Evolutionary conservation across 53 echinoderm and acorn worm genomes (phyloP), one percentile per base, ranked within the genome.

Genomic region (Henricia sp.): DNA sequence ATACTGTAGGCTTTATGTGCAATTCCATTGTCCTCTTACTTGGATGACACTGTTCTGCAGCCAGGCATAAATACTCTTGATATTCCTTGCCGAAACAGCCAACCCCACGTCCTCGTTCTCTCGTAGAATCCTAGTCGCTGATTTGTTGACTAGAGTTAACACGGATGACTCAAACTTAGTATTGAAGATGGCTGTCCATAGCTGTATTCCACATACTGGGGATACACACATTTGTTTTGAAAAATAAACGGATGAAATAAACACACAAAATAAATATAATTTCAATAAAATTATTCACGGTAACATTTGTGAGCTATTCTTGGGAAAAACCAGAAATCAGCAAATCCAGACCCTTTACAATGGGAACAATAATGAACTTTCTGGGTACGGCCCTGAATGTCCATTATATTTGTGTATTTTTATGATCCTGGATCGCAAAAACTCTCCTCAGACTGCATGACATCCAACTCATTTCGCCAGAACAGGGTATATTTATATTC

Each of bases 121-220:
- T 0, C 44, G 20, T 4, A 80, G 40, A 5, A 34, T 28, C 48
- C 64, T 80, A 5, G 64, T 2, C 48, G 64, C 30, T 28, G 63
- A 46, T 25, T 17, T n/a, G 16, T 32, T n/a, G 77, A 19, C 58
- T 35, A 80, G 9, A 33, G 23, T 62, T 50, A 80, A 20, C n/a
- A 80, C 80, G 3, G 80, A 3, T 1, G 80, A 80, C 50, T 80
- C 80, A 33, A 80, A 50, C 80, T 80, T 63, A 48, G 63, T 64
- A 24, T 64, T 32, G 5, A 80, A 64, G 30, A 80, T 43, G 35
- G 50, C 80, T 19, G 80, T 80, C 80, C 80, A 80, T 11, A 80
- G 50, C 32, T 80, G 80, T 21, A 80, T 19, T 24, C 63, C 64
- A 46, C 80, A 80, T 37, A 80, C 80, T 80, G 59, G 43, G n/a